Evolutionary conservation across 2,113 vertebrate genomes (phyloP), one percentile per base, ranked within the genome.

Genomic region (Percina caprodes): DNA sequence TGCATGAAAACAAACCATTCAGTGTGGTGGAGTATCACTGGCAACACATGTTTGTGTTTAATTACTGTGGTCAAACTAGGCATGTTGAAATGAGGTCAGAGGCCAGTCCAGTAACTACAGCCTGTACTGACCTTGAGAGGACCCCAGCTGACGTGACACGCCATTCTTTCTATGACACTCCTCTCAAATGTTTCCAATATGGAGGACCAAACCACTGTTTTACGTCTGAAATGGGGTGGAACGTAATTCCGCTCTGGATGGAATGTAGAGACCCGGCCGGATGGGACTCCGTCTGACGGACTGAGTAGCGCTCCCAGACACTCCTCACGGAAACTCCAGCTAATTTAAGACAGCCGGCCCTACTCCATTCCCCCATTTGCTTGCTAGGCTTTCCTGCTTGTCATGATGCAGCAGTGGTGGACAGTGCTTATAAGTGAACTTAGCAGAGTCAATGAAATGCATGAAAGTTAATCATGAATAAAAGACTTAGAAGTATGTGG

Each of bases 111-210:
- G 42, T 58, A 24, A 67, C 10, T 14, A 3, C 7, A 45, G 6
- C 39, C 21, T 2, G 69, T 16, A 13, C 55, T 89, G 82, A 90
- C 85, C 89, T 78, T 26, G 46, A 77, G 72, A 86, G 66, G 78
- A 90, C 80, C 86, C 77, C 54, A 3, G 77, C 77, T 91, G 85
- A 79, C 74, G 52, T 90, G 85, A 88, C 80, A 82, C 60, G 23
- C 65, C 74, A 11, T 55, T 83, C 74, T 67, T 58, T 82, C 73
- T 80, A 15, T 85, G 84, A 86, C 87, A 76, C 85, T 82, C 73
- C 71, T 66, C 87, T 88, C 92, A 92, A 89, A 91, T 91, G 92
- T 91, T 91, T 94, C 89, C 87, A 92, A 92, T 92, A 93, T 82
- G 87, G 85, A 86, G 89, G 72, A 79, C 82, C 82, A 84, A 89